Conservation (phyloP, 2,797 vertebrate genomes). For the Natrix natrix region DNA sequence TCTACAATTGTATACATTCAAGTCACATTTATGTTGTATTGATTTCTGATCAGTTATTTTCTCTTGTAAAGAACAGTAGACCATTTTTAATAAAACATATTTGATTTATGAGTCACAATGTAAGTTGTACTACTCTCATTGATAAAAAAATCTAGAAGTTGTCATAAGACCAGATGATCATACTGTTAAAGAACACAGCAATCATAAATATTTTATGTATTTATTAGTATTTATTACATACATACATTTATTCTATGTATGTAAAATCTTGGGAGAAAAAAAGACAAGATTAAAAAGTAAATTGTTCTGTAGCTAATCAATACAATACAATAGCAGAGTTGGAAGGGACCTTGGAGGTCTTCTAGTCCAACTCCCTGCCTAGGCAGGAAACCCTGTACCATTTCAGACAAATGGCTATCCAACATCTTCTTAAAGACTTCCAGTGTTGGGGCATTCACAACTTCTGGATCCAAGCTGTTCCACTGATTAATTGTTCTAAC, state of each 20-base stretch:
- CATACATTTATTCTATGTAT: not conserved
- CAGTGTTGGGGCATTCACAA: too few relatives aligned
- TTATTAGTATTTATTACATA: not conserved
- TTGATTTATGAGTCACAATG: not conserved
- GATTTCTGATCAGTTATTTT: not conserved
- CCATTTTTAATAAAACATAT: not conserved
- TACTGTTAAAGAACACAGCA: not conserved
- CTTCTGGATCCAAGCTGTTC: too few relatives aligned
- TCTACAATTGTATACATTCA: not conserved
- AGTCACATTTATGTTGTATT: not conserved
- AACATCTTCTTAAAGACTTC: too few relatives aligned
- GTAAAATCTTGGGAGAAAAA: not conserved
- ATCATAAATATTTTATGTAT: not conserved
- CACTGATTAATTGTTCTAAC: too few relatives aligned
- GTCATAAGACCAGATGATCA: not conserved
- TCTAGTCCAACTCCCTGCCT: too few relatives aligned
- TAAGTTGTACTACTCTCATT: not conserved
- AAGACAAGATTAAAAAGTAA: not conserved
- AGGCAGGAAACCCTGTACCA: too few relatives aligned
- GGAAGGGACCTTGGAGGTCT: too few relatives aligned
- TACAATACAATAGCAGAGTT: too few relatives aligned
- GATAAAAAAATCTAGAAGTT: not conserved
- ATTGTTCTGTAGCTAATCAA: not conserved
- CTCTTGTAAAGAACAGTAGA: not conserved
- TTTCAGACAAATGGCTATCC: too few relatives aligned